A percentile compares a stretch with the other conserved stretches of the same genome.
Conservation (phyloP, 2,888 invertebrate species). For the Brenthis hecate region DNA sequence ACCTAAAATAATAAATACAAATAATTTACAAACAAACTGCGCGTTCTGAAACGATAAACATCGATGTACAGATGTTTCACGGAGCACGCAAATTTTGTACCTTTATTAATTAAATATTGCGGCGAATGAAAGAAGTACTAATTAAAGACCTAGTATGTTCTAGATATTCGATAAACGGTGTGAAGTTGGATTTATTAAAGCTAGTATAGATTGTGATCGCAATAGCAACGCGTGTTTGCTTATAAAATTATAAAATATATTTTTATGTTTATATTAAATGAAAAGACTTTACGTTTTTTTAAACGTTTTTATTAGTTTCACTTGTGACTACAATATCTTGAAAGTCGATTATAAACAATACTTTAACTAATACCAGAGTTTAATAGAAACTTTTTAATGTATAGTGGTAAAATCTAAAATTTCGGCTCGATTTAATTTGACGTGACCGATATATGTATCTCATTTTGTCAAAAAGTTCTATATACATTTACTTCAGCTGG, state of each 20-base stretch:
- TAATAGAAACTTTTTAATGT: no score
- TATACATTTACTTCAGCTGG: no score
- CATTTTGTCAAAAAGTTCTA: no score
- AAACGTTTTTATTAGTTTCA: no score
- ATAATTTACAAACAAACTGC: conserved; percentile 19
- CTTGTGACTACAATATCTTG: no score
- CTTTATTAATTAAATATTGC: conserved; percentile 61
- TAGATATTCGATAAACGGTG: conserved; percentile 46
- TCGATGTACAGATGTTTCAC: conserved; percentile 38
- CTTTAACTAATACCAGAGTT: no score
- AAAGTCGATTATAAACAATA: no score
- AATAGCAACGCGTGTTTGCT: neutral
- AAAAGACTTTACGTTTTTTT: neutral
- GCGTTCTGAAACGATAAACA: conserved; percentile 30
- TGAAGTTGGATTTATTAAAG: conserved; percentile 25
- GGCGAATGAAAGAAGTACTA: conserved; percentile 62
- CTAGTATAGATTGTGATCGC: conserved; percentile 7
- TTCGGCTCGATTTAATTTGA: no score
- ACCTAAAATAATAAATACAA: neutral
- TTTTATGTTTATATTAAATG: no score
- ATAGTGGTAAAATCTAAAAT: no score
- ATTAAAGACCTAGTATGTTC: conserved; percentile 55
- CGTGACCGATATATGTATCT: no score
- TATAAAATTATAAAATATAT: neutral
- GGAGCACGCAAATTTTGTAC: conserved; percentile 49